Base-by-base conservation (phyloP, 2,888 invertebrate species). In the Gandaritis pyraliata region DNA sequence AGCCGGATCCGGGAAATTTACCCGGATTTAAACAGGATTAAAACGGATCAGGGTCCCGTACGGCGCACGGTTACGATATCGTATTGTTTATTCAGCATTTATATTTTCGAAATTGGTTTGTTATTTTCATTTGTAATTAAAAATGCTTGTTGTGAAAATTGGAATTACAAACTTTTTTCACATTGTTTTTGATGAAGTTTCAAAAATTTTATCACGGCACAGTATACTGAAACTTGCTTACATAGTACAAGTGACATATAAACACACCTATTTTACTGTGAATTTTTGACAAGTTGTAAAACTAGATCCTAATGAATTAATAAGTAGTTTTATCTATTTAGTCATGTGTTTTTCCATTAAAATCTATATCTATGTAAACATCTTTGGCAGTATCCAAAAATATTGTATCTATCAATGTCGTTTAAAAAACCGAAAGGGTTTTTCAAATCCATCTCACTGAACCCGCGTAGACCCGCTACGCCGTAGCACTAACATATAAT, bases 401-500 rank as follows among this genome's bases (percentile, higher is more conserved):
- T 33, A 29, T 29, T 29, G 29, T 29, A 33, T 10, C 33, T 33
- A 33, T 8, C 33, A 45, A 45, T 45, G 10, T 29, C 5, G 13
- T 13, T 23, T 12, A 46, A 46, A 23, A 38, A 46, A 13, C 36
- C 1, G 38, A 36, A 50, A 1, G 33, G 16, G 3, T 16, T 23
- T 15, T 29, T 46, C 43, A 76, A 77, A 75, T 74, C 77, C 77
- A 81, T 80, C 79, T 80, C 78, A 83, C 79, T 80, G 78, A 83
- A 86, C 81, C 66, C 80, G 48, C 57, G 87, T 85, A 88, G 87
- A 82, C 78, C 77, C 82, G 78, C 89, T 90, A 90, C 91, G 87
- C 73, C 89, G 92, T 89, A 90, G 90, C 87, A 89, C 88, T 88
- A 90, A 89, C 92, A 86, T 92, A 93, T 93, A 93, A 93, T 93